Evolutionary conservation across 1,140 invertebrate species (phyloP), one percentile per base, ranked within the genome.

Genomic region (Diorhabda carinulata): DNA sequence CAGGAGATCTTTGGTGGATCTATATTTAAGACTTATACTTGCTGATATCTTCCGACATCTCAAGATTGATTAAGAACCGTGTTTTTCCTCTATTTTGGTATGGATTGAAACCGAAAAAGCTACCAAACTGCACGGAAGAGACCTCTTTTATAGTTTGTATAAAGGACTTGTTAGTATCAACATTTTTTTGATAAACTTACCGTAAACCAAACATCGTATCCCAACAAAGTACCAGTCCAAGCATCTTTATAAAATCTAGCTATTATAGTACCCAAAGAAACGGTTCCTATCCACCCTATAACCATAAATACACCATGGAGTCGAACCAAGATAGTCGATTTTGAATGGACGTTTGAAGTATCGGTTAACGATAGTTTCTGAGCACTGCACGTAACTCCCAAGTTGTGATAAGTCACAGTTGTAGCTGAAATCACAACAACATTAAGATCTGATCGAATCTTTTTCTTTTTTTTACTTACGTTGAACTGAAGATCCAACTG

Each of bases 121-220:
- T 25, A 25, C 25, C 25, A 25, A 25, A 25, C 25, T 25, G 25
- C 25, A 25, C 25, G 25, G 25, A 25, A 25, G 25, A 25, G 0
- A 25, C 25, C 25, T 25, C 25, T 25, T 25, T 25, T 25, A 25
- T 25, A 25, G 25, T 25, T 25, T 25, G 25, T 25, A 1, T 25
- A 25, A 25, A 25, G 25, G 25, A 25, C 25, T 25, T 25, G 25
- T 25, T 25, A 25, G 25, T 25, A 25, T 25, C 25, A 25, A 25
- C 25, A 25, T 25, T 25, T 25, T 25, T 25, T 25, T 25, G 25
- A 25, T 0, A 25, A 43, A 75, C 91, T 89, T 84, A 94, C 91
- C 74, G 89, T 90, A 84, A 98, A 98, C 96, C 95, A 98, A 62
- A 95, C 87, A 82, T 97, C 95, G 79, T 96, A 94, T 70, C 92